Conservation (phyloP, 1,140 invertebrate genomes). For the Melipona quadrifasciata region DNA sequence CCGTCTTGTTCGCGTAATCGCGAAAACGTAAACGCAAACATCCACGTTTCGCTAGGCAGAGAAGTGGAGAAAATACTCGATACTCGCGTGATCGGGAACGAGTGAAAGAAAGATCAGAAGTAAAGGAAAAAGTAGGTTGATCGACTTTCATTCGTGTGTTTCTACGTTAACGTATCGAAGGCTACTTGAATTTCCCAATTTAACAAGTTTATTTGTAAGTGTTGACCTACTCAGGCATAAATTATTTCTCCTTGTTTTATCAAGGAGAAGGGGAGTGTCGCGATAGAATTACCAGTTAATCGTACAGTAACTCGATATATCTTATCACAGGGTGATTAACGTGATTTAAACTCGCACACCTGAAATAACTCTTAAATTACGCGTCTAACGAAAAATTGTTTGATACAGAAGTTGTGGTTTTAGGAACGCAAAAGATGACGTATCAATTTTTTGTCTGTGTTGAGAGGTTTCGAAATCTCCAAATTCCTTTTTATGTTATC, state of each 20-base stretch:
- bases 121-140: neutral
- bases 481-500: no score
- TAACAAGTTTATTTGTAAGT: conserved; percentile 31
- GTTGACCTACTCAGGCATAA: conserved; percentile 27
- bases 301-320: conserved; percentile 51
- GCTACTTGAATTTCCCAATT: conserved; percentile 51
- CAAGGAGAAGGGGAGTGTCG: conserved; percentile 13
- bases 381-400: no score
- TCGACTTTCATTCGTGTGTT: conserved; percentile 4
- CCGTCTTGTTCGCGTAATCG: no score
- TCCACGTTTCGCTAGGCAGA: no score
- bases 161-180: neutral
- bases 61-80: neutral
- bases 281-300: conserved; percentile 45
- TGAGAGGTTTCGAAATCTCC: no score
- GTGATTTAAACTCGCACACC: no score
- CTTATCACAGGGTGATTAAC: neutral
- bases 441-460: no score
- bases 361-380: neutral
- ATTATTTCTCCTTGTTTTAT: conserved; percentile 43
- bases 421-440: no score
- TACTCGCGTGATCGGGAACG: neutral
- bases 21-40: neutral
- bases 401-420: no score
- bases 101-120: neutral